Evolutionary conservation across 1,140 invertebrate species (phyloP).

Genomic region (Aphidius gifuensis): DNA sequence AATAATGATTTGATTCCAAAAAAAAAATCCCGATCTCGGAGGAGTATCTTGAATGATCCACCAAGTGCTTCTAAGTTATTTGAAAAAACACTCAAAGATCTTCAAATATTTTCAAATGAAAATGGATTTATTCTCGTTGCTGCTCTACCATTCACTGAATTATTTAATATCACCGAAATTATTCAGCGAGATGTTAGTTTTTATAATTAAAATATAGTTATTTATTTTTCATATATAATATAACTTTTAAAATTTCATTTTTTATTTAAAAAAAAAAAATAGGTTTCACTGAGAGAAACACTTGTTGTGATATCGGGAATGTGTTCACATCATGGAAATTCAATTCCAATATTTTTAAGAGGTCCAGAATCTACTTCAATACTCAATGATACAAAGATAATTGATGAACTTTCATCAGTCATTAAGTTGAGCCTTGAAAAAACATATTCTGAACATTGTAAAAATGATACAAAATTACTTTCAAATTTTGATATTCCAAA

Average conservation of each 20-base stretch:
- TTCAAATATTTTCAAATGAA: slow-evolving; percentile 29
- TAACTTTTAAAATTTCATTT: no score
- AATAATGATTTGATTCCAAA: background rate
- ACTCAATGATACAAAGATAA: slow-evolving; percentile 18
- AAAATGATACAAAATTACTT: background rate
- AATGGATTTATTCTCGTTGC: slow-evolving; percentile 36
- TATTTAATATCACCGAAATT: slow-evolving; percentile 22
- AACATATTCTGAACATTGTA: background rate
- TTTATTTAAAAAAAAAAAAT: background rate
- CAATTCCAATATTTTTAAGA: slow-evolving; percentile 29
- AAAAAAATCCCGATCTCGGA: slow-evolving; percentile 1
- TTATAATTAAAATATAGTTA: no score
- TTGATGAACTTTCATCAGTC: slow-evolving; percentile 27
- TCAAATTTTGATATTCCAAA: slow-evolving; percentile 2
- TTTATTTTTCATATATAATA: no score
- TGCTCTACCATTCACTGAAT: slow-evolving; percentile 22
- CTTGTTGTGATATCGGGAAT: slow-evolving; percentile 30
- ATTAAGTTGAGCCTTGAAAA: slow-evolving; percentile 21
- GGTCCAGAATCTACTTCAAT: slow-evolving; percentile 28
- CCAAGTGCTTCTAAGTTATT: slow-evolving; percentile 25
- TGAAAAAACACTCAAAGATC: slow-evolving; percentile 26
- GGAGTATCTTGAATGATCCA: slow-evolving; percentile 7
- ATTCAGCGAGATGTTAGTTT: slow-evolving; percentile 29
- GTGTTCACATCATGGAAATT: slow-evolving; percentile 23
- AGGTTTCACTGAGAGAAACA: slow-evolving; percentile 29